Base-by-base conservation (phyloP, 1,140 invertebrate genomes). In the Contarinia nasturtii region DNA sequence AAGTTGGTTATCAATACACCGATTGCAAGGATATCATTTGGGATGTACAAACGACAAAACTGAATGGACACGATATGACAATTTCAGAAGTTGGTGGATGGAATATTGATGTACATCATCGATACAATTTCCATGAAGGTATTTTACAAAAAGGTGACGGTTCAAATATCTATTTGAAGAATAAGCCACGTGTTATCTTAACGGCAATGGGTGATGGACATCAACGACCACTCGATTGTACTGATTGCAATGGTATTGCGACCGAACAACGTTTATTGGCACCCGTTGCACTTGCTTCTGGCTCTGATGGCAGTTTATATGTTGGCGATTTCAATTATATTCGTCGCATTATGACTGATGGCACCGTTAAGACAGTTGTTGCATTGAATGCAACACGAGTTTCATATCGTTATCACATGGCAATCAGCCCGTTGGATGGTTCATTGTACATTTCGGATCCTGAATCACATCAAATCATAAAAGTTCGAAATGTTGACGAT, bases 71-170 rank as follows among this genome's bases (percentile, higher is more conserved):
- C 58, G 91, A 96, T 59, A 89, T 96, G 80, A 87, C 85, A 45
- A 94, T 95, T 33, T 92, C 90, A 0, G 88, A 93, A 61, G 81
- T 96, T 18, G 91, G 91, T 2, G 89, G 88, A 7, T 97, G 93
- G 93, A 95, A 95, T 65, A 64, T 98, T 46, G 89, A 96, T 59
- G 91, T 96, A 53, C 93, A 97, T 68, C 93, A 98, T 57, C 73
- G 90, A 52, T 95, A 96, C 64, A 96, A 97, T 60, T 93, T 94
- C 74, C 89, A 94, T 60, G 91, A 95, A 72, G 92, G 86, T 20
- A 95, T 97, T 51, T 70, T 97, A 1, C 92, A 97, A 65, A 95
- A 95, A 61, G 94, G 94, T 21, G 93, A 97, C 63, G 94, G 94
- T 18, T 86, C 88, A 0, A 96, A 93, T 57, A 90, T 95, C 49